A percentile compares a stretch with the other conserved stretches of the same genome.
Conservation (phyloP, 2,888 invertebrate species). For the Autographa gamma region DNA sequence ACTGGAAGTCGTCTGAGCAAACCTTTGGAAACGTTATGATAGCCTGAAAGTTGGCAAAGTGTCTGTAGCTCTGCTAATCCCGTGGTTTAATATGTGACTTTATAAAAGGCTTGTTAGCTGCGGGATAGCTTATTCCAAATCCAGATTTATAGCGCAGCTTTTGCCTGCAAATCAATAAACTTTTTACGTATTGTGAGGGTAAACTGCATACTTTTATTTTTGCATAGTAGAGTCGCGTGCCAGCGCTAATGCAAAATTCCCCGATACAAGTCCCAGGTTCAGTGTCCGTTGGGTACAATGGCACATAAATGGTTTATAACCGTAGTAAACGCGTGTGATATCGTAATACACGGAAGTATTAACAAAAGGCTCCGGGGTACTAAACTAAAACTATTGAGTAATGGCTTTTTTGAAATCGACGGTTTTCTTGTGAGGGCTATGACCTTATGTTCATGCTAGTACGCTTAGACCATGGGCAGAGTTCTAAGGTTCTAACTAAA, state of each 20-base stretch:
- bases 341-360: conserved; percentile 53
- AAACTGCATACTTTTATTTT: not conserved
- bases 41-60: not conserved
- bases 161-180: not conserved
- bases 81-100: no score
- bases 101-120: not conserved
- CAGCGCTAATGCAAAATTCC: conserved; percentile 33
- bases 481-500: not conserved
- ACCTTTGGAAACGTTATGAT: no score
- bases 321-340: conserved; percentile 54
- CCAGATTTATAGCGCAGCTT: not conserved
- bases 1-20: no score
- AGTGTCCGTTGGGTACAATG: conserved; percentile 58
- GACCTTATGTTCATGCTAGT: conserved; percentile 9
- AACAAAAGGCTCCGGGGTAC: conserved; percentile 40
- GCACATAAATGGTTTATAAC: conserved; percentile 60
- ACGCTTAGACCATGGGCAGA: not conserved
- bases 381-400: conserved; percentile 46
- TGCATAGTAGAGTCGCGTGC: conserved; percentile 14
- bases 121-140: not conserved
- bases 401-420: conserved; percentile 41
- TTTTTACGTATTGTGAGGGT: not conserved
- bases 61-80: not conserved
- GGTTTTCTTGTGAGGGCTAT: conserved; percentile 19
- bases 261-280: conserved; percentile 48